Conservation (phyloP, 2,797 vertebrate genomes). For the Rousettus madagascariensis region DNA sequence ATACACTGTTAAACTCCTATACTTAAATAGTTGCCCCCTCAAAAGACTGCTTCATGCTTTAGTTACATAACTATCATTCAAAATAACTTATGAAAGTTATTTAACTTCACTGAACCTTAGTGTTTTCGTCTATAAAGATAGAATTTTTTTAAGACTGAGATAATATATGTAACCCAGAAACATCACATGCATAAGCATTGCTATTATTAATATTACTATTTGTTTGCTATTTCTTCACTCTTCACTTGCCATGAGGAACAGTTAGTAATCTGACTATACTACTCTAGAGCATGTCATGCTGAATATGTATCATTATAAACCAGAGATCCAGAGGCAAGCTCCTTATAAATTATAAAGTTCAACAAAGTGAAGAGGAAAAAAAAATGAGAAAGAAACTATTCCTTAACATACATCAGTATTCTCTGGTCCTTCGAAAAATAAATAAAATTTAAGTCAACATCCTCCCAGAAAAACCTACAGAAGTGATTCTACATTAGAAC, state of each 20-base stretch:
- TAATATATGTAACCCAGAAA: background rate
- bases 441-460: conserved; percentile 27
- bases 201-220: background rate
- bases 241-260: background rate
- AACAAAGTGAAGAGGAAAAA: background rate
- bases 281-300: background rate
- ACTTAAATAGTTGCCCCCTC: background rate
- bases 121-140: background rate
- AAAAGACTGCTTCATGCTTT: background rate
- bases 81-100: background rate
- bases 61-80: background rate
- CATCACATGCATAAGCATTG: background rate
- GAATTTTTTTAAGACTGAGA: background rate
- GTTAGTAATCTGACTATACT: background rate
- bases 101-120: background rate
- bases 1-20: background rate
- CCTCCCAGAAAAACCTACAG: background rate
- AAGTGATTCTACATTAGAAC: background rate
- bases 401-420: conserved; percentile 15
- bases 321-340: background rate
- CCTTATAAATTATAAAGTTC: background rate
- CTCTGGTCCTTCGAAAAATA: conserved; percentile 46
- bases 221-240: background rate
- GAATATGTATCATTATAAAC: background rate
- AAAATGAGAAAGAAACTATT: background rate